Evolutionary conservation across 1,140 invertebrate genomes (phyloP), one percentile per base, ranked within the genome.

Genomic region (Pararge aegeria): DNA sequence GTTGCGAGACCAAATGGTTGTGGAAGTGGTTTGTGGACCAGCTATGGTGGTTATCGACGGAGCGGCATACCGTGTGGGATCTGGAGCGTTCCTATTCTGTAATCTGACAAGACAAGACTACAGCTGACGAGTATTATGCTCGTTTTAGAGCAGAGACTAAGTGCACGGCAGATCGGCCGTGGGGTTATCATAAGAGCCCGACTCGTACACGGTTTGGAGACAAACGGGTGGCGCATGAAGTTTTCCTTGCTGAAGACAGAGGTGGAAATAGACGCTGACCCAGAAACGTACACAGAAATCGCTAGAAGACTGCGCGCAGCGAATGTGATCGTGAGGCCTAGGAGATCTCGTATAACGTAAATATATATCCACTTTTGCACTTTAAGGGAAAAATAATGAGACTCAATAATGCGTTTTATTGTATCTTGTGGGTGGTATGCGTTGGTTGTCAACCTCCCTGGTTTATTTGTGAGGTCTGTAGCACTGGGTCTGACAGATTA

Each of bases 101-200:
- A 89, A 89, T 64, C 61, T 89, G 59, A 87, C 84, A 21, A 81
- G 86, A 57, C 86, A 89, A 67, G 87, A 89, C 68, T 87, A 89
- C 68, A 87, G 87, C 87, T 89, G 87, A 89, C 87, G 75, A 87
- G 80, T 64, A 85, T 57, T 76, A 89, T 89, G 86, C 86, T 89
- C 84, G 80, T 89, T 42, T 65, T 83, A 72, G 86, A 89, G 86
- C 86, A 89, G 77, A 82, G 78, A 82, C 73, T 89, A 49, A 81
- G 78, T 75, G 78, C 80, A 49, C 64, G 83, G 60, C 73, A 87
- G 63, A 24, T 80, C 57, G 75, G 81, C 16, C 82, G 86, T 40
- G 86, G 86, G 52, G 73, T 87, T 2, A 63, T 78, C 29, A 63
- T 89, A 38, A 69, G 68, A 49, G 86, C 84, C 42, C 70, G 83